These are phyloP conservation scores for Vimba vimba DNA, from an alignment of 2,113 vertebrate species.

Conservation along the genomic window DNA sequence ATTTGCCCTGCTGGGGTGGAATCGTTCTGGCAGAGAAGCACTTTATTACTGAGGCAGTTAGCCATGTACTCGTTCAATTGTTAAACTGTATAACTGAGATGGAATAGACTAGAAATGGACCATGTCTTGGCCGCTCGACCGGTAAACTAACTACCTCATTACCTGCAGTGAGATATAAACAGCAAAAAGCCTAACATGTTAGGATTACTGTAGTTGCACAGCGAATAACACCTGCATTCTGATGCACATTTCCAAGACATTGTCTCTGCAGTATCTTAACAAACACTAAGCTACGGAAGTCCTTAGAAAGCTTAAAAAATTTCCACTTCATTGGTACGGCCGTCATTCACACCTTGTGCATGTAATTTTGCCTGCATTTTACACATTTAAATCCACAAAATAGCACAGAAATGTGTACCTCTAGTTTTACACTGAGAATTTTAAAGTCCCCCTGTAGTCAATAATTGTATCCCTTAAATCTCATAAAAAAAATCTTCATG, in stretches of 20 bases:
- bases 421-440: background rate
- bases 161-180: slow-evolving; percentile 9
- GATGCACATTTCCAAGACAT: background rate
- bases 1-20: slow-evolving; percentile 32
- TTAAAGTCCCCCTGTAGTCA: too few relatives aligned
- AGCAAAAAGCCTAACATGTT: background rate
- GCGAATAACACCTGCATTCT: background rate
- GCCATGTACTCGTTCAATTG: background rate
- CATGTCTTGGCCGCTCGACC: background rate
- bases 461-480: too few relatives aligned
- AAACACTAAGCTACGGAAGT: too few relatives aligned
- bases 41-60: slow-evolving; percentile 34
- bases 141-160: background rate
- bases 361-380: background rate
- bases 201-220: background rate
- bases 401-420: background rate
- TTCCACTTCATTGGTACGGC: background rate
- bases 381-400: background rate
- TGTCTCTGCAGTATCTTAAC: background rate
- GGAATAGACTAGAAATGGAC: slow-evolving; percentile 9
- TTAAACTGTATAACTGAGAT: slow-evolving; percentile 14
- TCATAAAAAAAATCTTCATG: too few relatives aligned
- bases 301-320: too few relatives aligned
- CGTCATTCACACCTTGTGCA: background rate
- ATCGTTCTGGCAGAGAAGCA: slow-evolving; percentile 43